These are phyloP conservation scores for Calliphora vicina DNA, from an alignment of 1,140 invertebrate genomes.

Conservation along the genomic window DNA sequence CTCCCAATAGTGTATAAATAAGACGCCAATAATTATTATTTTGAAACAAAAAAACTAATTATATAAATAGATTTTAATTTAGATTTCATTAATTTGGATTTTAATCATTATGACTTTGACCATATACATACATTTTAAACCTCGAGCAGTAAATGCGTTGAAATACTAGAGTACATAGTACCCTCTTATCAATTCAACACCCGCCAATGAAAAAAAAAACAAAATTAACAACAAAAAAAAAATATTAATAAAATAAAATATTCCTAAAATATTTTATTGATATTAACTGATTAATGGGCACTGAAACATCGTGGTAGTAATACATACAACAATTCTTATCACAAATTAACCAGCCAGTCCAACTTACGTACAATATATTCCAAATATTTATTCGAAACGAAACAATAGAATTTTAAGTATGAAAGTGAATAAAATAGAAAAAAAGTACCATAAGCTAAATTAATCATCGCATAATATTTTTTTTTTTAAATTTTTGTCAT, in stretches of 20 bases:
- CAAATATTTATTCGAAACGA: not conserved
- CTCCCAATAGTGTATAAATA: too few species aligned
- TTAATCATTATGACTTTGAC: too few species aligned
- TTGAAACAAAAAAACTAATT: too few species aligned
- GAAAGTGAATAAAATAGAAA: not conserved
- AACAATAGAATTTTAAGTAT: not conserved
- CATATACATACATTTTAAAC: too few species aligned
- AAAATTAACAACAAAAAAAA: too few species aligned
- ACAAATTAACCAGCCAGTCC: not conserved
- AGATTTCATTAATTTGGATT: too few species aligned
- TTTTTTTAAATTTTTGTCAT: too few species aligned
- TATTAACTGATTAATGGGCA: not conserved
- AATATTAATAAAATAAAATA: not conserved
- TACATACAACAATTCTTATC: not conserved
- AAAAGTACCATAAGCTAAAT: not conserved
- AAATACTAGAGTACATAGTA: not conserved
- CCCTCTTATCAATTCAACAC: not conserved
- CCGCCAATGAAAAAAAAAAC: not conserved
- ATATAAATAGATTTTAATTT: too few species aligned
- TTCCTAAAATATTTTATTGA: not conserved
- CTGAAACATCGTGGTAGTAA: not conserved
- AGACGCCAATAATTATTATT: too few species aligned
- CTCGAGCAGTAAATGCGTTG: too few species aligned
- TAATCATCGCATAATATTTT: not conserved
- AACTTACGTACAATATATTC: not conserved